These are phyloP conservation scores for Lacerta agilis DNA, from an alignment of 2,797 vertebrate genomes.

Conservation along the genomic window DNA sequence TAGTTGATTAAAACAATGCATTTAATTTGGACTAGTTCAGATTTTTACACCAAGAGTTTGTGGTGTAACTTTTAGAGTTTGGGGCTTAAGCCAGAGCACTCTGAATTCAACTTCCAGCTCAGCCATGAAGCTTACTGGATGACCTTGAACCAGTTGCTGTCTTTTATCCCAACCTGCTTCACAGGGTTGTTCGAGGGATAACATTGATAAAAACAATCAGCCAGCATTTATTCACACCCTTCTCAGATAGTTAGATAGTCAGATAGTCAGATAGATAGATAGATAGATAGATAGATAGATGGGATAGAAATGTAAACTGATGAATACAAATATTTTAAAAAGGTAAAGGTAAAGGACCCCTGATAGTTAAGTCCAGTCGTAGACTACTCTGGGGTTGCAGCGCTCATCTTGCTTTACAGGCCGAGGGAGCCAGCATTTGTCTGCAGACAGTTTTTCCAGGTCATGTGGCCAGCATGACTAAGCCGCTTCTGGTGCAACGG, in stretches of 20 bases:
- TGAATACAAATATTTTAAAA: background rate
- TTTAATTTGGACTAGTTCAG: slow-evolving; percentile 63
- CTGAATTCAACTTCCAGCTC: background rate
- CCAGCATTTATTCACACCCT: background rate
- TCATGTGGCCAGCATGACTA: too few relatives aligned
- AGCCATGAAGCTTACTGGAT: background rate
- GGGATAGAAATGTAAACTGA: background rate
- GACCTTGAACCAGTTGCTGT: too few relatives aligned
- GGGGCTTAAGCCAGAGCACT: background rate
- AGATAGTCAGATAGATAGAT: too few relatives aligned
- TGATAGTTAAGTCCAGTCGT: too few relatives aligned
- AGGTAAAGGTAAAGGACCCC: too few relatives aligned
- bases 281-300: too few relatives aligned
- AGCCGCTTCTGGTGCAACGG: too few relatives aligned
- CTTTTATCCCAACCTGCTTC: background rate
- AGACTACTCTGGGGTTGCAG: too few relatives aligned
- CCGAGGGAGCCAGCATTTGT: too few relatives aligned
- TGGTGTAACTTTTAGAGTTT: background rate
- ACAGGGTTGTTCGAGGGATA: background rate
- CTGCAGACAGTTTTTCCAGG: too few relatives aligned
- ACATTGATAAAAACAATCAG: background rate
- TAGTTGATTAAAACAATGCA: slow-evolving; percentile 61
- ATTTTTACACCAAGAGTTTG: background rate
- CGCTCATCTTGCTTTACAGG: too few relatives aligned
- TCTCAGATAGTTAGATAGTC: too few relatives aligned